Evolutionary conservation across 2,888 invertebrate species (phyloP), one percentile per base, ranked within the genome.

Genomic region (Ctena decussata): DNA sequence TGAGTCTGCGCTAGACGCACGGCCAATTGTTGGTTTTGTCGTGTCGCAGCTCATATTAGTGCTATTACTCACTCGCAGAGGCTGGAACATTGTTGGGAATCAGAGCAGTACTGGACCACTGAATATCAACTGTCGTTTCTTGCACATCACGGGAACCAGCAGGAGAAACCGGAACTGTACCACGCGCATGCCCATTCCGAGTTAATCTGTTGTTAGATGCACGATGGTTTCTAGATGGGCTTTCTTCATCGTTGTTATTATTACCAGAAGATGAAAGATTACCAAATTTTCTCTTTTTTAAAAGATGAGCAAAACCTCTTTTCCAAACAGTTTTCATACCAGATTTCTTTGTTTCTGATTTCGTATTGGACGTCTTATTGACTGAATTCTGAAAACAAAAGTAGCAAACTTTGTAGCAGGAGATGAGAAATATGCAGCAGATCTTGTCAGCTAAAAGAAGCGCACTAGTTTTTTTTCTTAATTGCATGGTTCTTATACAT

Each of bases 221-320:
- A 49, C 90, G 90, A 69, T 87, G 89, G 78, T 93, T 93, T 73
- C 91, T 83, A n/a, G 90, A 86, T 35, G 82, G 86, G 79, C 91
- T 91, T 53, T 92, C 90, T 24, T 89, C 90, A 84, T 93, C 92
- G 83, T 93, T 92, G 86, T 93, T 92, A 87, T 93, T 93, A 80
- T 90, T 91, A 83, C 88, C 85, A 46, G 84, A 75, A 30, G 89
- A 53, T 11, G 85, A 81, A 69, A 82, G 79, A 60, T 83, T 87
- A 69, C 83, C 80, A 46, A 84, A 85, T 78, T 91, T 90, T 82
- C 92, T 93, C 84, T 92, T 92, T 88, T 91, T 93, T 77, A 94
- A 84, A 79, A 94, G 92, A 84, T 93, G 93, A 76, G 91, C 93
- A 91, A 94, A 93, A 77, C 93, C 93, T 87, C 92, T 89, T 87